Conservation (phyloP, 2,888 invertebrate species). For the Malacosoma neustria region DNA sequence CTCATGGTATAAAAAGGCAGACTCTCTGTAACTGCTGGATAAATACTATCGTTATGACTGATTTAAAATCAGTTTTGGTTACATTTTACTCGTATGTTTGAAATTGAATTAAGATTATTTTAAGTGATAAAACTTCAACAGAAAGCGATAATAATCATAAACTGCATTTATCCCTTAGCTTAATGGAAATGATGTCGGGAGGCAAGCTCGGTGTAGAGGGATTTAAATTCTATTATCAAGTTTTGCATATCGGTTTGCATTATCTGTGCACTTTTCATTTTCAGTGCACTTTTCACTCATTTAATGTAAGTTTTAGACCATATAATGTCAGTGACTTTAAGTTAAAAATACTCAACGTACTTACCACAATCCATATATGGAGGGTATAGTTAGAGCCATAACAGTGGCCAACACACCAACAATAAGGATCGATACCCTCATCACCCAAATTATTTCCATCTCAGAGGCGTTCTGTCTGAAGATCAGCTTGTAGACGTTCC, state of each 20-base stretch:
- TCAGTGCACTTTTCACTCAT: background rate
- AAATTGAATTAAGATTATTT: too few species aligned
- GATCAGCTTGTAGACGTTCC: conserved; percentile 98
- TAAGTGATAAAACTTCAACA: background rate
- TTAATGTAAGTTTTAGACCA: too few species aligned
- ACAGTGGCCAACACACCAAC: conserved; percentile 94
- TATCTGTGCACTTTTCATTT: background rate
- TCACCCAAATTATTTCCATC: conserved; percentile 97
- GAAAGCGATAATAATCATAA: background rate
- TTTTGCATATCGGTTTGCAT: background rate
- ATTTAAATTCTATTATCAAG: background rate
- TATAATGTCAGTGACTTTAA: too few species aligned
- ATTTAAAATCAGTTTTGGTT: too few species aligned
- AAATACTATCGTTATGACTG: too few species aligned
- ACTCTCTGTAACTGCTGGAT: too few species aligned
- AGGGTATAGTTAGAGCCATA: conserved; percentile 97
- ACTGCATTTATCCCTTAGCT: background rate
- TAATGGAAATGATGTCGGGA: background rate
- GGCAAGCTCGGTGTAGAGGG: background rate
- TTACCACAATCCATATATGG: conserved; percentile 97
- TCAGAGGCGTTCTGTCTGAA: conserved; percentile 97
- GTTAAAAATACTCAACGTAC: too few species aligned
- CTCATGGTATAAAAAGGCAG: too few species aligned
- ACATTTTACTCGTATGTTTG: too few species aligned
- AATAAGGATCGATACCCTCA: conserved; percentile 92